Percentiles rank a stretch among this genome's conserved stretches.
Conservation (phyloP, 2,113 vertebrate species). For the Triplophysa siluroides region DNA sequence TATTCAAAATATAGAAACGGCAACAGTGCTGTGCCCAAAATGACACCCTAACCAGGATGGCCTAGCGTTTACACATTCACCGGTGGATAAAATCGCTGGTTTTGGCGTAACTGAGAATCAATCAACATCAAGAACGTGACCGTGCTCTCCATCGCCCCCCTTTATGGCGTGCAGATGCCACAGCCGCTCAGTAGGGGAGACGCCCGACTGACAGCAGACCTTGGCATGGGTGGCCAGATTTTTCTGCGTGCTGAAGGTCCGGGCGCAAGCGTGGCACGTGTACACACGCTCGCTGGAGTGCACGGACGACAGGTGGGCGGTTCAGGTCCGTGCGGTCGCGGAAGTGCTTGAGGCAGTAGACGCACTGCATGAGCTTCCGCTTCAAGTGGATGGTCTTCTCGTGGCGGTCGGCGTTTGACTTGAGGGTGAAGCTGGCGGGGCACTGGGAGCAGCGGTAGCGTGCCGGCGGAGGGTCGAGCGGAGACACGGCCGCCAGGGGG, state of each 20-base stretch:
- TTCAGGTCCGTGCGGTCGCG: conserved; percentile 79
- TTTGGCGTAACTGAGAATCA: conserved; percentile 19
- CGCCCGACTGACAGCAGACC: conserved; percentile 70
- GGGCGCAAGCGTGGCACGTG: conserved; percentile 71
- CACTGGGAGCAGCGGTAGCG: conserved; percentile 82
- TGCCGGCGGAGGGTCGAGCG: conserved; percentile 48
- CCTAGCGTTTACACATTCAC: background rate
- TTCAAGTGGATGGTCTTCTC: conserved; percentile 81
- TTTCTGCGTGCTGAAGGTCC: conserved; percentile 78
- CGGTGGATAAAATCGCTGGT: background rate
- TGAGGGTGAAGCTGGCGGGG: conserved; percentile 79
- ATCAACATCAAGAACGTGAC: conserved; percentile 48
- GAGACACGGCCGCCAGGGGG: conserved; percentile 42
- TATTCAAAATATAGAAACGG: background rate
- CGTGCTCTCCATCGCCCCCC: conserved; percentile 44
- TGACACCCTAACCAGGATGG: background rate
- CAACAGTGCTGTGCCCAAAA: conserved; percentile 26
- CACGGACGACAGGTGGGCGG: conserved; percentile 72
- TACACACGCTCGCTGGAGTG: conserved; percentile 70
- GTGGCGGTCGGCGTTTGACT: conserved; percentile 80
- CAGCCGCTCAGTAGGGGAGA: conserved; percentile 56
- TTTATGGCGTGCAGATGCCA: conserved; percentile 65
- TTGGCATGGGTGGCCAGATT: conserved; percentile 77
- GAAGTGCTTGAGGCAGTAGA: conserved; percentile 72
- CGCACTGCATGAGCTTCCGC: conserved; percentile 80